Evolutionary conservation across 2,888 invertebrate genomes (phyloP).

Genomic region (Andrena flavipes): DNA sequence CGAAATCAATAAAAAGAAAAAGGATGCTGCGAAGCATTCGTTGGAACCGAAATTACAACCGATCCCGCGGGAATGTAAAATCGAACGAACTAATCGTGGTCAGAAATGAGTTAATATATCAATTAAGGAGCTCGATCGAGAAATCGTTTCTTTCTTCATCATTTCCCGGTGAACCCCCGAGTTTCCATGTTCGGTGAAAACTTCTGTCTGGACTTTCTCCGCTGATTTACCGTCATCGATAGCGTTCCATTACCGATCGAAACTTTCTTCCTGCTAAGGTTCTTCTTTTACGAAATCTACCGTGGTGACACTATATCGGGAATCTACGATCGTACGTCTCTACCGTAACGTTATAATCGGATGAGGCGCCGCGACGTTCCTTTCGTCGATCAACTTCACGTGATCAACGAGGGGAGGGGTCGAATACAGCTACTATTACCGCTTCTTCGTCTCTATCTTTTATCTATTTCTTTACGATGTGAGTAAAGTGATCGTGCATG

Average conservation of each 20-base stretch:
- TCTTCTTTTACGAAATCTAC: conserved; percentile 11
- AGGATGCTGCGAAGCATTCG: too few species aligned
- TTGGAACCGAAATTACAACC: too few species aligned
- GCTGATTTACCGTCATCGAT: conserved; percentile 46
- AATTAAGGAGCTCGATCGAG: neutral
- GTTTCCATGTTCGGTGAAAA: conserved; percentile 45
- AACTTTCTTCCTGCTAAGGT: conserved; percentile 40
- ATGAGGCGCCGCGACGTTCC: neutral
- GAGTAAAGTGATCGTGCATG: conserved; percentile 82
- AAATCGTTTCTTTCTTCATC: neutral
- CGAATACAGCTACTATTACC: neutral
- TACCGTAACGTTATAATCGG: conserved; percentile 1
- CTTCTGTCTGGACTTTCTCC: conserved; percentile 45
- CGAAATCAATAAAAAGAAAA: neutral
- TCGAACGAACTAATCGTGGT: neutral
- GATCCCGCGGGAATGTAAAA: neutral
- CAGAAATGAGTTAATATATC: neutral
- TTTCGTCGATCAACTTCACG: conserved; percentile 7
- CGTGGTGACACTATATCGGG: conserved; percentile 17
- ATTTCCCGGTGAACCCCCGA: conserved; percentile 26
- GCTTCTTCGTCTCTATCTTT: neutral
- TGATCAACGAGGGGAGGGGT: neutral
- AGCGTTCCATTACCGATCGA: conserved; percentile 26
- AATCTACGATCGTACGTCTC: conserved; percentile 15
- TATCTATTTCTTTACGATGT: conserved; percentile 64